Evolutionary conservation across 2,113 vertebrate species (phyloP).

Genomic region (chimpanzee (Pan troglodytes)): NHGRI_mPanTro3-v2.1_pri NC_072404.2:165195001-165195500

Average conservation of each 20-base stretch:
- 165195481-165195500: not conserved
- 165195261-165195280: not conserved
- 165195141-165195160: not conserved
- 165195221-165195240: not conserved
- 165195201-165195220: not conserved
- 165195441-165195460: not conserved
- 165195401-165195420: not conserved
- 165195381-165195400: not conserved
- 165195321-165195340: not conserved
- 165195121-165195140: not conserved
- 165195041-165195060: too few species aligned
- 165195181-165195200: not conserved
- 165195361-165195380: not conserved
- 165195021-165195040: accelerated
- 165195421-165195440: not conserved
- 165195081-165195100: not conserved
- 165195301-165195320: not conserved
- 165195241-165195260: not conserved
- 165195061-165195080: accelerated
- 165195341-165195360: not conserved
- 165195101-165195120: not conserved
- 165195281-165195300: not conserved
- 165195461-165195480: not conserved
- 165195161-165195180: not conserved
- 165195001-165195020: not conserved